phyloP scores from a whole-genome alignment of 1,140 invertebrate genomes.

The Zaprionus kolodkinae region DNA sequence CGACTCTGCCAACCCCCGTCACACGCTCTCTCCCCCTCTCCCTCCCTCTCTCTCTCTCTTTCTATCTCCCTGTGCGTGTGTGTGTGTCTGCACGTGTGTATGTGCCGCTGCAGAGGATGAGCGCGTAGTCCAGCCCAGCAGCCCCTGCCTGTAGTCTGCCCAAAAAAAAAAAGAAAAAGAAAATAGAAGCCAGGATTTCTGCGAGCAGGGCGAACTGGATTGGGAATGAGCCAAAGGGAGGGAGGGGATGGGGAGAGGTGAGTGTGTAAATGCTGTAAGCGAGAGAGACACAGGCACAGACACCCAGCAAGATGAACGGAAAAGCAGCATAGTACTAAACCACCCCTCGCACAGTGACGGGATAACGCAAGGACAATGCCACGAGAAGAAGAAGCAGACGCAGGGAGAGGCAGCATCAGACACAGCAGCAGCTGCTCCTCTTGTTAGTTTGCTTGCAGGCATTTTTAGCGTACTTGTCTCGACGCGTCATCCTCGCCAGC shows the following conservation, averaged over 20 bases:
- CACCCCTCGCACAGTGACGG: conserved; percentile 64
- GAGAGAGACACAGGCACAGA: conserved; percentile 57
- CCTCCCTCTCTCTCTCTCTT: not conserved
- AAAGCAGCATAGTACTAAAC: conserved; percentile 51
- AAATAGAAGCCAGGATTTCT: conserved; percentile 63
- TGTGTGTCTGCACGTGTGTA: conserved; percentile 1
- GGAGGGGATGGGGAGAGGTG: not conserved
- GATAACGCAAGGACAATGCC: conserved; percentile 71
- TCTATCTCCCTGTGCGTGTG: not conserved
- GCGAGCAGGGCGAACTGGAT: conserved; percentile 28
- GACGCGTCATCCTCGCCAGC: conserved; percentile 62
- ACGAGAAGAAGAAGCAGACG: conserved; percentile 57
- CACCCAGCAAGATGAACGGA: conserved; percentile 41
- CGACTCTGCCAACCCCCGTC: conserved; percentile 61
- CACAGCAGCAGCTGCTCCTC: conserved; percentile 42
- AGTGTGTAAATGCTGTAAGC: conserved; percentile 67
- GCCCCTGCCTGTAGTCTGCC: conserved; percentile 31
- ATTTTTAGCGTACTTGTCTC: conserved; percentile 78
- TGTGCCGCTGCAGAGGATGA: conserved; percentile 22
- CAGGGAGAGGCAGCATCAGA: conserved; percentile 27
- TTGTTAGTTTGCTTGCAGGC: conserved; percentile 72
- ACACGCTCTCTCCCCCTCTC: conserved; percentile 10
- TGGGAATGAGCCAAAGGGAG: not conserved
- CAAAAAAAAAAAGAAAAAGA: conserved; percentile 33
- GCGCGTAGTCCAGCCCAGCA: conserved; percentile 13